Percentiles rank a stretch among this genome's conserved stretches.
phyloP scores from a whole-genome alignment of 2,113 vertebrate species.

The Poeciliopsis prolifica region DNA sequence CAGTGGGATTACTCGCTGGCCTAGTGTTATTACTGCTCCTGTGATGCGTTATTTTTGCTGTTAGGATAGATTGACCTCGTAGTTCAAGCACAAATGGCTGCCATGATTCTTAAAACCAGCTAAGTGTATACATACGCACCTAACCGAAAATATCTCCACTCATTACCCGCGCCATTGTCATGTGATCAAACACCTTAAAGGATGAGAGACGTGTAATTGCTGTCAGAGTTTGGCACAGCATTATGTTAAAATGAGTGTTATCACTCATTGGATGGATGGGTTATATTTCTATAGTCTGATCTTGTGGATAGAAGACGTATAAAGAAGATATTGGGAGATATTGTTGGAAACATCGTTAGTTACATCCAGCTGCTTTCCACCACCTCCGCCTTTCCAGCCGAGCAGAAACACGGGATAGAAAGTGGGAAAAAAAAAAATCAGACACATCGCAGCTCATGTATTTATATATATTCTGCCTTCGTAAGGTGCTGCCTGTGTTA shows the following conservation, averaged over 20 bases:
- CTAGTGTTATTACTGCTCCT: constrained; percentile 63
- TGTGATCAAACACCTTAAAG: constrained; percentile 58
- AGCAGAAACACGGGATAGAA: constrained; percentile 56
- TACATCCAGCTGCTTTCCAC: constrained; percentile 69
- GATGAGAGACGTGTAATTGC: constrained; percentile 54
- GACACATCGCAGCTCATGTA: constrained; percentile 10
- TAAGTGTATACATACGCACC: constrained; percentile 8
- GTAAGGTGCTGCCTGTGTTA: constrained; percentile 62
- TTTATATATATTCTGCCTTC: constrained; percentile 52
- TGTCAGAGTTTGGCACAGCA: constrained; percentile 54
- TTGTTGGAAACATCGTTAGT: constrained; percentile 66
- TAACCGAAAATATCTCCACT: constrained; percentile 36
- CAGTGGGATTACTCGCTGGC: constrained; percentile 65
- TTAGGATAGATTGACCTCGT: constrained; percentile 57
- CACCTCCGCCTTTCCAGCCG: constrained; percentile 62
- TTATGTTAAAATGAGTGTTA: constrained; percentile 46
- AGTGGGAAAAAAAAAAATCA: constrained; percentile 24
- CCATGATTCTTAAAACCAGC: constrained; percentile 29
- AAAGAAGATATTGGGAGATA: constrained; percentile 31
- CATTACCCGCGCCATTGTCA: constrained; percentile 52
- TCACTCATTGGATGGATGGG: constrained; percentile 43
- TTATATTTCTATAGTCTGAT: constrained; percentile 48
- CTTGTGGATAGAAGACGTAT: constrained; percentile 42
- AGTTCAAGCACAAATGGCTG: constrained; percentile 52
- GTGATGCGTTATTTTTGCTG: constrained; percentile 63